These are phyloP conservation scores for Eciton burchellii DNA, from an alignment of 1,140 invertebrate species.

Conservation along the genomic window DNA sequence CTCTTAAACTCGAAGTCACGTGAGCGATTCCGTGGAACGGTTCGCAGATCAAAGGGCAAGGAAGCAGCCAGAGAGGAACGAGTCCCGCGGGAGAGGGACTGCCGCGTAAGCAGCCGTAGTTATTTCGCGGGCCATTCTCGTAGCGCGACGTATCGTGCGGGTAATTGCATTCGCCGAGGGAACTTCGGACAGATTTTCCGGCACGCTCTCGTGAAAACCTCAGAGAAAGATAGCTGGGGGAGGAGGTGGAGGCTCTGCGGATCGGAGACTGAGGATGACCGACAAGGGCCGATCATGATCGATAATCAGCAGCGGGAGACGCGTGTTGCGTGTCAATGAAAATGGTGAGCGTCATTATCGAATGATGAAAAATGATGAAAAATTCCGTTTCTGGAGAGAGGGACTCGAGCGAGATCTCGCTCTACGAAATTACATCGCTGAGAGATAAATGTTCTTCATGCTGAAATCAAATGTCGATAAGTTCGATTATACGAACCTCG, in stretches of 20 bases:
- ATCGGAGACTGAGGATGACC: no score
- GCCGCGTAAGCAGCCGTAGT: slow-evolving; percentile 34
- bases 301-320: no score
- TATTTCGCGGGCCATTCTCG: slow-evolving; percentile 40
- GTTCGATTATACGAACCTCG: background rate
- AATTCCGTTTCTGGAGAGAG: no score
- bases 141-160: slow-evolving; percentile 9
- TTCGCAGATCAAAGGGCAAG: slow-evolving; percentile 73
- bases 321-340: no score
- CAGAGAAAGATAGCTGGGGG: no score
- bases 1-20: slow-evolving; percentile 57
- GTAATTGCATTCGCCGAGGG: slow-evolving; percentile 31
- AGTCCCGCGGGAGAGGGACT: slow-evolving; percentile 18
- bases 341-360: no score
- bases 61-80: slow-evolving; percentile 43
- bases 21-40: slow-evolving; percentile 54
- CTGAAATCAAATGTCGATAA: background rate
- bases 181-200: no score
- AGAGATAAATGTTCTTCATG: background rate
- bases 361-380: no score
- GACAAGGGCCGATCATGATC: no score
- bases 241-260: no score
- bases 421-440: background rate
- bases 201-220: no score
- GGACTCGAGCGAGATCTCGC: no score